Evolutionary conservation across 2,888 invertebrate species (phyloP).

Genomic region (Fissipunctia ypsillon): DNA sequence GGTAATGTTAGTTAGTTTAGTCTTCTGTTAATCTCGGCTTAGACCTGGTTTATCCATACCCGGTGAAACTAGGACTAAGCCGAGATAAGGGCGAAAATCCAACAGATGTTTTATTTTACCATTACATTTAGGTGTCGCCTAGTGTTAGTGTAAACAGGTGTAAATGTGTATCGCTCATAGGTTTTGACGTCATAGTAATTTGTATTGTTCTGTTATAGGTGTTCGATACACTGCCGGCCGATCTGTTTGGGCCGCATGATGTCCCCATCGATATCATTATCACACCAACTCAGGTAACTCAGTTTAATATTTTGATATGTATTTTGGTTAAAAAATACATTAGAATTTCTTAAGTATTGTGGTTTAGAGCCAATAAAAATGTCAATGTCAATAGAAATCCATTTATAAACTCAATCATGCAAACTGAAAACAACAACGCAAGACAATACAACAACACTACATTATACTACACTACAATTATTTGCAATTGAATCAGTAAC

Average conservation of each 20-base stretch:
- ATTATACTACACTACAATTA: too few species aligned
- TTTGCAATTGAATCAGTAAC: neutral
- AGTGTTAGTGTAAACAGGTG: slow-evolving; percentile 6
- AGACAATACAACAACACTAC: too few species aligned
- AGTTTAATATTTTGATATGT: neutral
- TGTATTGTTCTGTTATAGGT: slow-evolving; percentile 84
- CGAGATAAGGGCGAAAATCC: too few species aligned
- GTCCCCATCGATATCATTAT: slow-evolving; percentile 96
- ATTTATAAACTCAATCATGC: too few species aligned
- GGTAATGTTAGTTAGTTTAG: too few species aligned
- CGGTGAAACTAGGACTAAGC: too few species aligned
- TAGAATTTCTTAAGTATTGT: neutral
- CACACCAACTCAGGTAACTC: slow-evolving; percentile 94
- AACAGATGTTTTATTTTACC: neutral
- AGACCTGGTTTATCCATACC: too few species aligned
- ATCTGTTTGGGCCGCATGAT: slow-evolving; percentile 95
- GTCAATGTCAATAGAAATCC: too few species aligned
- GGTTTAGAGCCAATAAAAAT: too few species aligned
- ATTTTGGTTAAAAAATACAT: neutral
- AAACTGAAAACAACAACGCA: too few species aligned
- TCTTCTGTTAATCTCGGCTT: too few species aligned
- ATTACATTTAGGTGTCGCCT: neutral
- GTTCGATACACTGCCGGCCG: slow-evolving; percentile 93
- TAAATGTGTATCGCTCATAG: neutral
- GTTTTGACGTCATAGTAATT: slow-evolving; percentile 9